phyloP scores from a whole-genome alignment of 2,888 invertebrate genomes.

The Criorhina ranunculi region DNA sequence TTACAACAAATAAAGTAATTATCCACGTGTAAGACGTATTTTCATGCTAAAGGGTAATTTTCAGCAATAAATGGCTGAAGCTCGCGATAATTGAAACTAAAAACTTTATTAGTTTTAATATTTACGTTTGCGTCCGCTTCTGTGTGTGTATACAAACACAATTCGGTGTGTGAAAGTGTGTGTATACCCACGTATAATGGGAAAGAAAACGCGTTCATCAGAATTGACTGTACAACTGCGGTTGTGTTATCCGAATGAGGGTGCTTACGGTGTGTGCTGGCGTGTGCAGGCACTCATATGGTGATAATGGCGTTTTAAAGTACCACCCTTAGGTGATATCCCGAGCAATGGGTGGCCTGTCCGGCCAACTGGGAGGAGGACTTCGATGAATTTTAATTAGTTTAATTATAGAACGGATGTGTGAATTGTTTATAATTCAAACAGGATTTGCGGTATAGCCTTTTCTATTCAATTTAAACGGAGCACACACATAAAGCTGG shows the following conservation, averaged over 20 bases:
- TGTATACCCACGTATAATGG: not conserved
- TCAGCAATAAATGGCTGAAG: constrained; percentile 49
- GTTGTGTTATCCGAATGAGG: not conserved
- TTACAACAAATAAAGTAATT: constrained; percentile 68
- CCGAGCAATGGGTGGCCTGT: not conserved
- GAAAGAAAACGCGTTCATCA: constrained; percentile 5
- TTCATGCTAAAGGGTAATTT: constrained; percentile 54
- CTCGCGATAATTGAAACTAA: constrained; percentile 54
- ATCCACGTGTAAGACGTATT: constrained; percentile 57
- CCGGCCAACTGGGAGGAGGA: not conserved
- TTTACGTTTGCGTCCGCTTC: not conserved
- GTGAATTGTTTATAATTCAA: constrained; percentile 34
- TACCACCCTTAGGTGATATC: not conserved
- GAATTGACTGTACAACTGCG: not conserved
- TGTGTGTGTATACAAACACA: not conserved
- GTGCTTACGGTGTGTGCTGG: not conserved
- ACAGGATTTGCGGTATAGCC: not conserved
- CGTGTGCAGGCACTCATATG: not conserved
- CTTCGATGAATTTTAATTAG: constrained; percentile 37
- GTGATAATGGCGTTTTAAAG: constrained; percentile 25
- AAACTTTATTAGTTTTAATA: constrained; percentile 62
- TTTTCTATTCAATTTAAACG: constrained; percentile 18
- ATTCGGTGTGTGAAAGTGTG: not conserved
- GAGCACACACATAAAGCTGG: not conserved
- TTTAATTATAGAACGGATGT: constrained; percentile 29